Base-by-base conservation (phyloP, 2,113 vertebrate species). In the Poecilia latipinna region DNA sequence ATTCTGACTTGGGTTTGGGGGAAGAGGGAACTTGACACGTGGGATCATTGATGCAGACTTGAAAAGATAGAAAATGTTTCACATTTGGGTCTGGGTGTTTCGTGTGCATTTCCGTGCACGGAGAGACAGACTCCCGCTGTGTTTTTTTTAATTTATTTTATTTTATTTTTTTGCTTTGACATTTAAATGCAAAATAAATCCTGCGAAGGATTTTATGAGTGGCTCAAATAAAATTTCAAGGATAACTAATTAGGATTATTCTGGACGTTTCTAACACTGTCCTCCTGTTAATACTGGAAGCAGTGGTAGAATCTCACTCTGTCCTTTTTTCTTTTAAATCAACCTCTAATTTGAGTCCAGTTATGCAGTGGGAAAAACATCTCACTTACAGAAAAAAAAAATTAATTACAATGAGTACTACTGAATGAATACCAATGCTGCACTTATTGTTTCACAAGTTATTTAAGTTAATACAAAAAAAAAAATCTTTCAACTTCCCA, bases 191-290 rank as follows among this genome's bases (percentile, higher is more conserved):
- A 71, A 65, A 75, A 29, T 24, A 73, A 62, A 67, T 61, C 42
- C 31, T 10, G 66, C 42, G 33, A 32, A 44, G 4, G 61, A 62
- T 32, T 62, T 62, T 72, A 61, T 42, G 37, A 48, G 66, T 24
- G 28, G 67, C 71, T 77, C 28, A 83, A 82, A 87, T 63, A 29
- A 66, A 82, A 77, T 83, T 68, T 33, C 15, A 71, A n/a, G 26
- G 57, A n/a, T 24, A 61, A 85, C 86, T 74, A 80, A 74, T 74
- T 83, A 82, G 29, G 42, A 65, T 71, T 17, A 61, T 19, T 3
- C 28, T 35, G 19, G 29, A 69, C 8, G 28, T 67, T 54, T 62
- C 17, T 32, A 57, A 77, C 0, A 28, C 39, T 5, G 7, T 67
- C 13, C 8, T 67, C 13, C 8, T 57, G 8, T 10, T 57, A n/a